Base-by-base conservation (phyloP, 2,797 vertebrate species). In the Harpagifer antarcticus region DNA sequence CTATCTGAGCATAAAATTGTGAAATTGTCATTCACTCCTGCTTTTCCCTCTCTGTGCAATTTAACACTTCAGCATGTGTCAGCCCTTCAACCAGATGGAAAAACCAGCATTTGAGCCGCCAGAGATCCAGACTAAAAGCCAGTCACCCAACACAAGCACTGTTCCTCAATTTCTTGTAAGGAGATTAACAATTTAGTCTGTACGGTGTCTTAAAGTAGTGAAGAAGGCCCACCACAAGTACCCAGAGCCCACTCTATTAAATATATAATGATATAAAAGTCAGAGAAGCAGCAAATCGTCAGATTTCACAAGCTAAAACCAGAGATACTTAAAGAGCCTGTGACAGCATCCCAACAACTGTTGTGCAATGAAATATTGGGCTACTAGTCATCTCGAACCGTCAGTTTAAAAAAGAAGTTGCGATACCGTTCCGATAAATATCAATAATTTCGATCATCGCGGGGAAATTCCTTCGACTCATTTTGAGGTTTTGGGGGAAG, bases 51-150 rank as follows among this genome's bases (percentile, higher is more conserved):
- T 17, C 9, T 17, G 76, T 56, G 49, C 65, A 73, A 40, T 40
- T n/a, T 59, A 14, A 72, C 78, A 78, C 78, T 64, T 44, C 9
- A 47, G 57, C 74, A 74, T 74, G 66, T 80, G 71, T 78, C 70
- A 5, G 45, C 50, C 42, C 2, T 7, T 68, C 67, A 58, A 1
- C 33, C 82, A 80, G 82, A 74, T 47, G 78, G 81, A 74, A 14
- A 9, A 53, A 59, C 81, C 56, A 57, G 9, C 66, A 7, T 60
- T 17, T 6, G 7, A 68, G 43, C 64, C 56, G 58, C 57, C 52
- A 44, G 58, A 40, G 52, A 59, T 45, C 63, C 53, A 56, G 53
- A 63, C 50, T 5, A 2, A 6, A 2, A 44, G 47, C 10, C 47
- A 40, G 23, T 31, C 77, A 42, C 19, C 15, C 6, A 52, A 53